phyloP scores from a whole-genome alignment of 2,888 invertebrate genomes.

The Labia minor region DNA sequence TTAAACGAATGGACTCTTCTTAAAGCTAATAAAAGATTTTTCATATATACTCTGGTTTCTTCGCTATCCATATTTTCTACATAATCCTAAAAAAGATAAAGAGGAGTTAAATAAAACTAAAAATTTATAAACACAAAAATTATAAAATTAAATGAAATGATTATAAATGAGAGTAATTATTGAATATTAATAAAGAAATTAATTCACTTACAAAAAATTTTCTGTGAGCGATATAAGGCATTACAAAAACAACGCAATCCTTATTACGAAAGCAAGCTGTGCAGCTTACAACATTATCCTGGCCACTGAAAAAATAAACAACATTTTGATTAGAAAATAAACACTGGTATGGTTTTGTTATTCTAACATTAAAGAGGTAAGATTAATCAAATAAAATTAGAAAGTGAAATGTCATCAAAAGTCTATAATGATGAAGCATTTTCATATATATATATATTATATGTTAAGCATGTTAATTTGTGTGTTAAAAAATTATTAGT shows the following conservation, averaged over 20 bases:
- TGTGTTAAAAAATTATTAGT: too few relatives aligned
- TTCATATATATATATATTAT: too few relatives aligned
- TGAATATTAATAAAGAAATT: background rate
- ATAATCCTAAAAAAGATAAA: conserved; percentile 51
- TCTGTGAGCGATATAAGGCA: conserved; percentile 79
- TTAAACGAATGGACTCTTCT: conserved; percentile 69
- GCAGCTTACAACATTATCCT: conserved; percentile 69
- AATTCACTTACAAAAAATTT: conserved; percentile 55
- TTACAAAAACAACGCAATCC: conserved; percentile 74
- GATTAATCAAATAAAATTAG: too few relatives aligned
- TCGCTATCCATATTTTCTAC: conserved; percentile 53
- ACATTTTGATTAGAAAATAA: background rate
- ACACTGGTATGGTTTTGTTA: too few relatives aligned
- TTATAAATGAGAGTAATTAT: background rate
- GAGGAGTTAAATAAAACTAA: background rate
- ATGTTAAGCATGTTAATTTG: too few relatives aligned
- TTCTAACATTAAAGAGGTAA: too few relatives aligned
- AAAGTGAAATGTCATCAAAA: too few relatives aligned
- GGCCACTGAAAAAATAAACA: conserved; percentile 49
- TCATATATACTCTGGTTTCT: conserved; percentile 69
- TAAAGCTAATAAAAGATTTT: conserved; percentile 65
- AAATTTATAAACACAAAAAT: background rate
- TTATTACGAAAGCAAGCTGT: conserved; percentile 63
- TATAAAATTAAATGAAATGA: conserved; percentile 5
- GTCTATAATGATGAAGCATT: too few relatives aligned